Evolutionary conservation across 2,113 vertebrate species (phyloP), one percentile per base, ranked within the genome.

Genomic region (Oxyura jamaicensis): DNA sequence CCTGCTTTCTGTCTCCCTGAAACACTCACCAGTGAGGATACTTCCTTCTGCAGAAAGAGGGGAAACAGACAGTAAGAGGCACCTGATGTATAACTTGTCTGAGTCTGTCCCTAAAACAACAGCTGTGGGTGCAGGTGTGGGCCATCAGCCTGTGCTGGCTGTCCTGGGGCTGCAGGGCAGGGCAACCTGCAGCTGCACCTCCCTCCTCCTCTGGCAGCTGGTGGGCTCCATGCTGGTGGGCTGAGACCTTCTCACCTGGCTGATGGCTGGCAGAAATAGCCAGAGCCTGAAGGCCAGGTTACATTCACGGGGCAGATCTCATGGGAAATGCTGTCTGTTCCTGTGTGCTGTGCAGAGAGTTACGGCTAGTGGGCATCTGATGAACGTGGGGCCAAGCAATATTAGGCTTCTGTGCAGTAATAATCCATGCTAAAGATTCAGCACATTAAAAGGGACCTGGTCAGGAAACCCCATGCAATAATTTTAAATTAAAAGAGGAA

Each of bases 61-160:
- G 14, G 20, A 66, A 80, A 26, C 14, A 93, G 44, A 13, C 15
- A 22, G 26, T 10, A 55, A 71, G 81, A 81, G 46, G 23, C 23
- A 52, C 10, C 25, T 53, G 26, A 55, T 28, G 25, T 63, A 29
- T 74, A 33, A 7, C 6, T 74, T 14, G 52, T 63, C 50, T 10
- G 19, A 88, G 11, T 13, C 25, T 77, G 36, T 6, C 71, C 28
- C 23, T 80, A 5, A 56, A 88, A 29, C 1, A 0, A 8, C 36
- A 90, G 10, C 39, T 39, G 16, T 44, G 39, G 53, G 18, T 81
- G 18, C 26, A 26, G 3, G 23, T 42, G 7, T 2, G 25, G 48
- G 48, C 10, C 13, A 2, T 5, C 1, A 7, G 5, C 29, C 1
- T 1, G 14, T 12, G 2, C 22, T 21, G 55, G 10, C 67, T 60